Percentiles rank a stretch among this genome's conserved stretches.
Conservation (phyloP, 2,113 vertebrate genomes). For the Microtus pennsylvanicus region DNA sequence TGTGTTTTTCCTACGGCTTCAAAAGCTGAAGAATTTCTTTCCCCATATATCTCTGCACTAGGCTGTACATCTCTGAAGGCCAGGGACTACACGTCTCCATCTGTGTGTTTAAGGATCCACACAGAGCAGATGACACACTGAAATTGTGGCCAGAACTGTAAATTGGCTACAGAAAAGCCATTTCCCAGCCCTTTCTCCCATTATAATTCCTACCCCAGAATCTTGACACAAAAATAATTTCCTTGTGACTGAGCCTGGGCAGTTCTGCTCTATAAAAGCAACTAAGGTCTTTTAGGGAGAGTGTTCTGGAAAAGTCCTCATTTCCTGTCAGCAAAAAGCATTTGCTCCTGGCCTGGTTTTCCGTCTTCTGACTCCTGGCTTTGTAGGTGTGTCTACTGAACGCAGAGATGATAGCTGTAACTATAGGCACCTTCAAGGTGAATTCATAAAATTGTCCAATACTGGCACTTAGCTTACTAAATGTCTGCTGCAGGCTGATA, state of each 20-base stretch:
- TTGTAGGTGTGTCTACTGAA: neutral
- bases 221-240: constrained; percentile 4
- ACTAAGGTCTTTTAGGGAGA: neutral
- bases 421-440: neutral
- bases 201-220: neutral
- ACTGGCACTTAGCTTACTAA: neutral
- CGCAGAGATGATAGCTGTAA: neutral
- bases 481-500: neutral
- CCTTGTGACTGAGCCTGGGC: neutral
- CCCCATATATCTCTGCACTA: neutral
- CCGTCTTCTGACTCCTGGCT: neutral
- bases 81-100: neutral
- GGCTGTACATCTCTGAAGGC: neutral
- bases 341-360: neutral
- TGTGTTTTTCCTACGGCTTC: neutral
- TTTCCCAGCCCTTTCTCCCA: neutral
- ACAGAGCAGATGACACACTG: neutral
- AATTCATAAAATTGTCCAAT: neutral
- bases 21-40: neutral
- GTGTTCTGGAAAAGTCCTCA: neutral
- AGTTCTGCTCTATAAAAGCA: neutral
- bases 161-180: neutral
- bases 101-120: neutral
- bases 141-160: neutral
- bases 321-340: neutral